phyloP scores from a whole-genome alignment of 2,888 invertebrate species.

The Habroteleia sp. region DNA sequence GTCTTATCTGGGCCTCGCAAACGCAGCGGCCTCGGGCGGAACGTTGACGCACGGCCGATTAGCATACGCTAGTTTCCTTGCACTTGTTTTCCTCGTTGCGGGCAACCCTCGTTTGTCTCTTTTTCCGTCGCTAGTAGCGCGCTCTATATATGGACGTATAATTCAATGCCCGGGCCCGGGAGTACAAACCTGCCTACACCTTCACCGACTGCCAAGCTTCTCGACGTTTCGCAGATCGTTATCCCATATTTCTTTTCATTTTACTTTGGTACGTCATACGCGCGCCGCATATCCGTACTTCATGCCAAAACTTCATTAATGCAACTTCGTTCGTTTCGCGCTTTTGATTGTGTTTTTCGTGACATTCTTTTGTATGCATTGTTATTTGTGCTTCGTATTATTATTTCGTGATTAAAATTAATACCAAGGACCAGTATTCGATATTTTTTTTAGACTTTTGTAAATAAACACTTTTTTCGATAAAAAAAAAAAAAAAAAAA shows the following conservation, averaged over 20 bases:
- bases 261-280: not conserved
- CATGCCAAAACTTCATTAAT: too few relatives aligned
- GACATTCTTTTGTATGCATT: too few relatives aligned
- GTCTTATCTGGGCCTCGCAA: conserved; percentile 67
- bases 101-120: conserved; percentile 58
- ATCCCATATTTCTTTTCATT: conserved; percentile 2
- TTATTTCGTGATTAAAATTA: too few relatives aligned
- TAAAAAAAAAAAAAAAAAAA: too few relatives aligned
- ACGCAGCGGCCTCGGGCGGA: conserved; percentile 61
- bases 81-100: conserved; percentile 62
- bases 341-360: too few relatives aligned
- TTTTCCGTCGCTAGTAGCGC: conserved; percentile 46
- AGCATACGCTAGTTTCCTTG: conserved; percentile 70
- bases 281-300: conserved; percentile 26
- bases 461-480: too few relatives aligned
- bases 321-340: too few relatives aligned
- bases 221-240: conserved; percentile 21
- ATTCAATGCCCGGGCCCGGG: conserved; percentile 48
- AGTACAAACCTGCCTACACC: conserved; percentile 45
- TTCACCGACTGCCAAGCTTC: conserved; percentile 20
- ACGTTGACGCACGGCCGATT: conserved; percentile 71
- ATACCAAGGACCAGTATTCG: too few relatives aligned
- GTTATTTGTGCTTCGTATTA: too few relatives aligned
- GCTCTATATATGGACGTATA: conserved; percentile 60
- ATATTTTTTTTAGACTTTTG: too few relatives aligned